A percentile compares a stretch with the other conserved stretches of the same genome.
phyloP scores from a whole-genome alignment of 1,140 invertebrate species.

The Popillia japonica region DNA sequence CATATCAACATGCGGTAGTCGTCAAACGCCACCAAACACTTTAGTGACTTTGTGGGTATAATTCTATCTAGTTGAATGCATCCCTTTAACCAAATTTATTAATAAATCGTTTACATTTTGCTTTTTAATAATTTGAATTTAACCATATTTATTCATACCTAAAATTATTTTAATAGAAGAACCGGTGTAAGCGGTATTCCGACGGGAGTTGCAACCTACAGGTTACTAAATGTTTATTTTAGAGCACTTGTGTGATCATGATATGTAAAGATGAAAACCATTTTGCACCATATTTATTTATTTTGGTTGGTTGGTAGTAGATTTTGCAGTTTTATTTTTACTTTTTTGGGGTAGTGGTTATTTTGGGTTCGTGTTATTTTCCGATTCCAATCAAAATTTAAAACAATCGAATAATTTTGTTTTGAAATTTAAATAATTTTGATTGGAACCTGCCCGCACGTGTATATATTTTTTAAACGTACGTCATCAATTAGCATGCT shows the following conservation, averaged over 20 bases:
- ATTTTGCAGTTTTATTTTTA: too few relatives aligned
- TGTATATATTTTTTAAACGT: constrained; percentile 1
- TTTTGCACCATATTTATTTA: not conserved
- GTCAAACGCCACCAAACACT: too few relatives aligned
- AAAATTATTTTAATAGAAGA: constrained; percentile 47
- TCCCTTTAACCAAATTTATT: too few relatives aligned
- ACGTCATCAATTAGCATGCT: constrained; percentile 43
- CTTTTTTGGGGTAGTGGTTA: not conserved
- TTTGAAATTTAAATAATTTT: too few relatives aligned
- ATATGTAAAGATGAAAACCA: not conserved
- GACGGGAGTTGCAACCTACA: constrained; percentile 56
- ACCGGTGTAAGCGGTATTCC: constrained; percentile 53
- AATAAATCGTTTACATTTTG: not conserved
- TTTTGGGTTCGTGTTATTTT: not conserved
- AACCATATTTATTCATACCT: not conserved
- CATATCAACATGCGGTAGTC: too few relatives aligned
- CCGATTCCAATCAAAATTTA: not conserved
- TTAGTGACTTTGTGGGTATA: too few relatives aligned
- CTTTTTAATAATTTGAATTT: too few relatives aligned
- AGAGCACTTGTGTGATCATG: not conserved
- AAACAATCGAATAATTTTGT: too few relatives aligned
- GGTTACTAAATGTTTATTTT: constrained; percentile 53
- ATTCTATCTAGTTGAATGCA: too few relatives aligned
- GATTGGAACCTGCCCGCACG: constrained; percentile 8
- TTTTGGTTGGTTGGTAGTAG: too few relatives aligned